Conservation (phyloP, 1,140 invertebrate species). For the Drosophila virilis region DNA sequence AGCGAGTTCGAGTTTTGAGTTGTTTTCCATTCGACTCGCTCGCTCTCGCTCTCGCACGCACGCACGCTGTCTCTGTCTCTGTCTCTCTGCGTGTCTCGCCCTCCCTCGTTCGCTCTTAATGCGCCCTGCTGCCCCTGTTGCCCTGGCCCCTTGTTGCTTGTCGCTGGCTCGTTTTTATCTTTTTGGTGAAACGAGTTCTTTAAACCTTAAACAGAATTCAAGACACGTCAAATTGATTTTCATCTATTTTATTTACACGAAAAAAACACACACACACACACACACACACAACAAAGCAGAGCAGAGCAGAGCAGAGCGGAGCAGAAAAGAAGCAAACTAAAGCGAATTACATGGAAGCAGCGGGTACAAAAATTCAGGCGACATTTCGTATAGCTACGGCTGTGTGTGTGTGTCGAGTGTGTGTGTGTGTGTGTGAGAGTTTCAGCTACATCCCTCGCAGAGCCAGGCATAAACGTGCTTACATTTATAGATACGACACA, state of each 20-base stretch:
- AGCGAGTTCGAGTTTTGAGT: slow-evolving; percentile 50
- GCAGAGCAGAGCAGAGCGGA: neutral
- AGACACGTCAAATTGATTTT: slow-evolving; percentile 81
- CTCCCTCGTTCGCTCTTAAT: neutral
- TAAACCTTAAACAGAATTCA: slow-evolving; percentile 76
- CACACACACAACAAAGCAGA: neutral
- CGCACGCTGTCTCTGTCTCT: neutral
- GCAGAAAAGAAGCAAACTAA: slow-evolving; percentile 26
- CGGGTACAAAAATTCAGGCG: slow-evolving; percentile 11
- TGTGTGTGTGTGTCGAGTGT: neutral
- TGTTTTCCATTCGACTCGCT: slow-evolving; percentile 57
- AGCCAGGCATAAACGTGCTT: slow-evolving; percentile 57
- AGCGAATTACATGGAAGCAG: slow-evolving; percentile 62
- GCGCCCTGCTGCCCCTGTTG: neutral
- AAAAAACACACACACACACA: slow-evolving; percentile 9
- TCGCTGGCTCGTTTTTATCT: slow-evolving; percentile 33
- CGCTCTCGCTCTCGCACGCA: slow-evolving; percentile 11
- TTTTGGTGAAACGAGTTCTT: slow-evolving; percentile 76
- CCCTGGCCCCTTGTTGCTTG: slow-evolving; percentile 10
- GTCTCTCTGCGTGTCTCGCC: neutral
- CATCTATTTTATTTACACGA: slow-evolving; percentile 78
- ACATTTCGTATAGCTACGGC: slow-evolving; percentile 36
- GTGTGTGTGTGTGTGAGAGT: slow-evolving; percentile 28
- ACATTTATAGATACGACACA: slow-evolving; percentile 44
- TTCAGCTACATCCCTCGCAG: slow-evolving; percentile 45